Evolutionary conservation across 2,797 vertebrate genomes (phyloP).

Genomic region (Brachymystax lenok): DNA sequence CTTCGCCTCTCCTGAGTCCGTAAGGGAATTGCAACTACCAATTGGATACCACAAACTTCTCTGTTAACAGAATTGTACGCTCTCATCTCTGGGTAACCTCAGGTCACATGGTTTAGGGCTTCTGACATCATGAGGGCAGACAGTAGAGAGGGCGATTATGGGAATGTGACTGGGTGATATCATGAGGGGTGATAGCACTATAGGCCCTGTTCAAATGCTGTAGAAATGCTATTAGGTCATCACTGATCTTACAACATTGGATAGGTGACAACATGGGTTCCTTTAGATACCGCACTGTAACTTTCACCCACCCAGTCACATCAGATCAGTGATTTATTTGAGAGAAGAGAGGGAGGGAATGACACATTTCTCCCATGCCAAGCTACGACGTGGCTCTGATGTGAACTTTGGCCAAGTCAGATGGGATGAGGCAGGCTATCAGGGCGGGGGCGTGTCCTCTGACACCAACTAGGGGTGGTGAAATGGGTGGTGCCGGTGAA

Average conservation of each 20-base stretch:
- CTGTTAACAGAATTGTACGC: too few species aligned
- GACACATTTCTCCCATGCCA: neutral
- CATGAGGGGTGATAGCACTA: neutral
- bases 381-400: neutral
- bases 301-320: neutral
- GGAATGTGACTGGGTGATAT: neutral
- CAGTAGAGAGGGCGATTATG: neutral
- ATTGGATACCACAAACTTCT: too few species aligned
- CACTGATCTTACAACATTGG: neutral
- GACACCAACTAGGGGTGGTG: neutral
- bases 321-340: neutral
- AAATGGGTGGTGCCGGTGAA: neutral
- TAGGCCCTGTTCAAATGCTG: neutral
- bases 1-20: too few species aligned
- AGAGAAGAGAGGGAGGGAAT: neutral
- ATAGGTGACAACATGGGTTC: neutral
- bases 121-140: neutral
- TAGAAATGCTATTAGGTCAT: neutral
- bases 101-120: neutral
- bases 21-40: too few species aligned
- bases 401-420: neutral
- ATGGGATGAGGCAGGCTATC: neutral
- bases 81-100: too few species aligned
- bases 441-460: neutral
- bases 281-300: neutral